Conservation (phyloP, 2,113 vertebrate genomes). For the Cathartes aura region DNA sequence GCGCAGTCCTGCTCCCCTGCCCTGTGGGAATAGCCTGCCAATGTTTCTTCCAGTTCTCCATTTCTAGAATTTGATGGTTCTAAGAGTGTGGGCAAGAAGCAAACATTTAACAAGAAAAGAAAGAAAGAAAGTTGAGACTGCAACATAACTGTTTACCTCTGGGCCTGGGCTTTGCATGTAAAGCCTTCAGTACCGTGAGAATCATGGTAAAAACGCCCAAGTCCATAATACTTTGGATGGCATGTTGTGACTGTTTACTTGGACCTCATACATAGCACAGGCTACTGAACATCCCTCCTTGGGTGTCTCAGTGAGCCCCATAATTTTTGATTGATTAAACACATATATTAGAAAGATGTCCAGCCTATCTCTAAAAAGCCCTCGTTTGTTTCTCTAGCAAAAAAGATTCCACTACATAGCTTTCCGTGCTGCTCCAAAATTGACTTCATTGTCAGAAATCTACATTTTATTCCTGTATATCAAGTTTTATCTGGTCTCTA, state of each 20-base stretch:
- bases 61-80: neutral
- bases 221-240: neutral
- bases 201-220: neutral
- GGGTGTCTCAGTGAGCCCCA: neutral
- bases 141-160: neutral
- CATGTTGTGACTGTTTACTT: neutral
- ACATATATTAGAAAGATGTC: neutral
- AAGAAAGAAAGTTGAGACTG: neutral
- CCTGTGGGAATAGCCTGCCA: neutral
- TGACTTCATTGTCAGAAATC: neutral
- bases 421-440: neutral
- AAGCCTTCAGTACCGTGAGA: neutral
- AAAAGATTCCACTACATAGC: neutral
- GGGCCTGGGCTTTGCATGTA: neutral
- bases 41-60: neutral
- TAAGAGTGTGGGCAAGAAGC: neutral
- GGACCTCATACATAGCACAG: neutral
- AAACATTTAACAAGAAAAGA: neutral
- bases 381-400: neutral
- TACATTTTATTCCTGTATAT: neutral
- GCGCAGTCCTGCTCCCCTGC: neutral
- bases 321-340: neutral
- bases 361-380: neutral
- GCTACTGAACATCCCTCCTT: neutral
- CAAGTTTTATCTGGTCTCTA: neutral